Conservation (phyloP, 2,888 invertebrate species). For the Erebia ligea region DNA sequence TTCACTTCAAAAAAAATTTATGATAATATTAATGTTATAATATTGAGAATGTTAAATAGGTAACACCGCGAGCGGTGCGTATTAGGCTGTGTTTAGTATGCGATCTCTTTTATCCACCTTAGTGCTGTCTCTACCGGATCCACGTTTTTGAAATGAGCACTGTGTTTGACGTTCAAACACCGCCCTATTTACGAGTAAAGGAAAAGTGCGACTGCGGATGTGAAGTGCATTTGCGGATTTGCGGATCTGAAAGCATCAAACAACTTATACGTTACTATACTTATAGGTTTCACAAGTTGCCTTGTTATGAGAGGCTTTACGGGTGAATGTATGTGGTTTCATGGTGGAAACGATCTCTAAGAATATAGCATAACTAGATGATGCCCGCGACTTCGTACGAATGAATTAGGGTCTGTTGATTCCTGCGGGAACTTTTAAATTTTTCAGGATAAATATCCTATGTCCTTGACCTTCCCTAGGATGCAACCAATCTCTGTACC, state of each 20-base stretch:
- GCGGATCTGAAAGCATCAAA: constrained; percentile 25
- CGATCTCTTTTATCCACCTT: neutral
- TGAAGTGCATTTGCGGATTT: constrained; percentile 34
- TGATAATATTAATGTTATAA: too few species aligned
- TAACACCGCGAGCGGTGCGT: neutral
- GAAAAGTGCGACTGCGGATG: constrained; percentile 34
- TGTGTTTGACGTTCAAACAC: constrained; percentile 38
- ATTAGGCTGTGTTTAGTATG: neutral
- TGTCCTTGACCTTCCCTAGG: too few species aligned
- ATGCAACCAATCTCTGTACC: neutral
- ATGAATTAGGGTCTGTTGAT: too few species aligned
- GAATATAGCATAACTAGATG: neutral
- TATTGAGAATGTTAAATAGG: too few species aligned
- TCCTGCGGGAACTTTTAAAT: too few species aligned
- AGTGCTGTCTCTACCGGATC: neutral
- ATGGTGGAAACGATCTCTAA: neutral
- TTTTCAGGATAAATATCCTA: too few species aligned
- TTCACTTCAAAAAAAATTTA: too few species aligned
- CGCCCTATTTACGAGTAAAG: constrained; percentile 37
- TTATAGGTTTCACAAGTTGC: neutral
- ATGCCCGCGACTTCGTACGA: neutral
- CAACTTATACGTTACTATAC: constrained; percentile 3
- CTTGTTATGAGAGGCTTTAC: neutral
- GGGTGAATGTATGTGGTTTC: neutral
- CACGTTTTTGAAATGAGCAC: constrained; percentile 36